Conservation (phyloP, 1,140 invertebrate genomes). For the Bombus terrestris region DNA sequence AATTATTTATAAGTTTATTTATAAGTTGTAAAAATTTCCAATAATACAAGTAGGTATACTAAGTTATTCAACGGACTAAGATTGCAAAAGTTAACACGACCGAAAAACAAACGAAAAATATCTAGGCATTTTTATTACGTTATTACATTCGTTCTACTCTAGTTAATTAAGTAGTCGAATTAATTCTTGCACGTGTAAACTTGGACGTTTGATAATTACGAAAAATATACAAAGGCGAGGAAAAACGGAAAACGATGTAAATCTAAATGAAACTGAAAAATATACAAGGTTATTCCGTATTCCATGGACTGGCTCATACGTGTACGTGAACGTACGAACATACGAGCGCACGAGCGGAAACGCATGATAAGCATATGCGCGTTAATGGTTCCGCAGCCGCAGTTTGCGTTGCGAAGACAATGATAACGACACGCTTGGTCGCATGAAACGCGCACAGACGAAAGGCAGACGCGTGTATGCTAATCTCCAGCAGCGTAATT, state of each 20-base stretch:
- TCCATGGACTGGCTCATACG: conserved; percentile 23
- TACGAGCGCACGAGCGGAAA: conserved; percentile 28
- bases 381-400: conserved; percentile 51
- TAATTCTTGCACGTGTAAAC: not conserved
- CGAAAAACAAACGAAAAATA: not conserved
- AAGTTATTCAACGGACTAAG: no score
- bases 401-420: conserved; percentile 52
- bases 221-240: no score
- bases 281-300: conserved; percentile 15
- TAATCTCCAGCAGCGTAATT: conserved; percentile 7
- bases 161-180: not conserved
- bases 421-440: conserved; percentile 48
- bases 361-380: conserved; percentile 54
- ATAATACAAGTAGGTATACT: no score
- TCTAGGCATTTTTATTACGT: not conserved
- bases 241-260: not conserved
- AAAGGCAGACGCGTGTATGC: not conserved
- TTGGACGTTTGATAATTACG: not conserved
- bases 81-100: not conserved
- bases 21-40: no score
- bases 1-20: no score
- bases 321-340: conserved; percentile 12
- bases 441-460: conserved; percentile 12
- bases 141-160: no score
- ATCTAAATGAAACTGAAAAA: not conserved